Percentiles rank a stretch among this genome's conserved stretches.
phyloP scores from a whole-genome alignment of 2,113 vertebrate genomes.

The Thamnophis sirtalis region DNA sequence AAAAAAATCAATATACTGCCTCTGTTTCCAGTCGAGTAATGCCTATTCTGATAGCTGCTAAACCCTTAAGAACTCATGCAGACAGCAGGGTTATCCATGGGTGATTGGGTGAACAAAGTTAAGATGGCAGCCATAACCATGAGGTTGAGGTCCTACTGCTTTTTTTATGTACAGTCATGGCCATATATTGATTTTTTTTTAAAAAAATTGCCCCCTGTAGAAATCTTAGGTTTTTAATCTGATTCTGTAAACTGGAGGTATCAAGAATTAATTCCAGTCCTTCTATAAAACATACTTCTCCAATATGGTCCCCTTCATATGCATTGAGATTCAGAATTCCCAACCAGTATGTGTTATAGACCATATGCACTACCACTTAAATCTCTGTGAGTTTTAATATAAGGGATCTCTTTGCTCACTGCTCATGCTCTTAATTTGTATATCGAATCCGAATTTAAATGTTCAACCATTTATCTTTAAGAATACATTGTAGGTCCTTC shows the following conservation, averaged over 20 bases:
- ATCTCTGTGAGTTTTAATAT: background rate
- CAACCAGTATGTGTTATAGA: background rate
- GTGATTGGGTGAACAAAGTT: background rate
- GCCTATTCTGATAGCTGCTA: too few relatives aligned
- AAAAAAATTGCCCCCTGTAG: background rate
- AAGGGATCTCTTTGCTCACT: background rate
- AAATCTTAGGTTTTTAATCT: background rate
- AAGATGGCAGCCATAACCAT: background rate
- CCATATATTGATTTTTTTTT: background rate
- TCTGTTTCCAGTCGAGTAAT: background rate
- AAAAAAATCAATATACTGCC: too few relatives aligned
- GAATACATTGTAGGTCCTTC: conserved; percentile 36
- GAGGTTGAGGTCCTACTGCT: background rate
- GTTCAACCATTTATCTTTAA: background rate
- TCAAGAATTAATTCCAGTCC: background rate
- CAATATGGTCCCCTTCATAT: background rate
- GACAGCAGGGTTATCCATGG: background rate
- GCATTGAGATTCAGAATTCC: background rate
- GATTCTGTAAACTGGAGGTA: background rate
- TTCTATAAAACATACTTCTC: background rate
- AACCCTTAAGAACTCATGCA: background rate
- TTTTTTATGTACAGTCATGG: background rate
- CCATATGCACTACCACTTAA: background rate
- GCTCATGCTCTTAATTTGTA: background rate
- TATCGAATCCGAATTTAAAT: background rate